These are phyloP conservation scores for Ptyas mucosa DNA, from an alignment of 2,113 vertebrate species.

Conservation along the genomic window DNA sequence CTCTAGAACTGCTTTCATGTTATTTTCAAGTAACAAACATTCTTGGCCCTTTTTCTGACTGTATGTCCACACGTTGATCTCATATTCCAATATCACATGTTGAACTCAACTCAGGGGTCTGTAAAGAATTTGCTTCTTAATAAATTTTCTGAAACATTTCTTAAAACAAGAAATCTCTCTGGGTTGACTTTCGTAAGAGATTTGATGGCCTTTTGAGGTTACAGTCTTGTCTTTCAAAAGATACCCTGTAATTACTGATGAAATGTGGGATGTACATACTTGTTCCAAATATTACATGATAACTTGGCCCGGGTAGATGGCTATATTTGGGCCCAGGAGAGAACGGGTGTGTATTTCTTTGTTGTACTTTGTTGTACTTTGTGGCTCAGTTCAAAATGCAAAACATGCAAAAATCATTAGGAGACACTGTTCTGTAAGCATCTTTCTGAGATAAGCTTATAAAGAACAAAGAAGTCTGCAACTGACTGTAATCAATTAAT, in stretches of 20 bases:
- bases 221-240: background rate
- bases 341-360: background rate
- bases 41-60: too few relatives aligned
- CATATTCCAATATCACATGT: background rate
- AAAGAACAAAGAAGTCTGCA: background rate
- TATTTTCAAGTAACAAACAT: background rate
- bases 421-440: background rate
- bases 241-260: background rate
- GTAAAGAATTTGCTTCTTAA: background rate
- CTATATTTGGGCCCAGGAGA: background rate
- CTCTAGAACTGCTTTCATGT: background rate
- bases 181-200: background rate
- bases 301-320: background rate
- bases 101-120: background rate
- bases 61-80: background rate
- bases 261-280: background rate
- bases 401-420: background rate
- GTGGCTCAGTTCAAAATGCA: background rate
- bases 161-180: background rate
- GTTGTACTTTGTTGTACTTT: background rate
- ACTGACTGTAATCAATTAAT: background rate
- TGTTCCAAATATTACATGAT: background rate
- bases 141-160: background rate
- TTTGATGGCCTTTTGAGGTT: background rate
- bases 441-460: background rate